Evolutionary conservation across 2,888 invertebrate genomes (phyloP).

Genomic region (Idaea biselata): DNA sequence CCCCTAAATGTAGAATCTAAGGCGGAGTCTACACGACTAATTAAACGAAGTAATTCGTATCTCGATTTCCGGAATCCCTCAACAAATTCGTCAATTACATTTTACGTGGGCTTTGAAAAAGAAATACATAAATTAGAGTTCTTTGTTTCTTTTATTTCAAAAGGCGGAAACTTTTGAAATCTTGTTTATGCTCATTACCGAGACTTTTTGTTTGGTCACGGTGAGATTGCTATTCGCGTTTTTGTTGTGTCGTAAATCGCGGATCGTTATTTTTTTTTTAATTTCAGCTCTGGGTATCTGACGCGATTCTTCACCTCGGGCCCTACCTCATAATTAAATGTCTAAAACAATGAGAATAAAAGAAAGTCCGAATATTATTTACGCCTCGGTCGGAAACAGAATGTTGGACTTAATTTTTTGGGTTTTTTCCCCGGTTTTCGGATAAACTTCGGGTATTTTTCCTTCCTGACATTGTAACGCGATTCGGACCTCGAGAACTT

Average conservation of each 20-base stretch:
- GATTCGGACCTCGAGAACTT: slow-evolving; percentile 64
- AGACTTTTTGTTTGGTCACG: slow-evolving; percentile 39
- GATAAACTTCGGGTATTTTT: slow-evolving; percentile 61
- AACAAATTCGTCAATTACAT: slow-evolving; percentile 68
- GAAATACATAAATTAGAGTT: slow-evolving; percentile 61
- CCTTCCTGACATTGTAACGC: slow-evolving; percentile 71
- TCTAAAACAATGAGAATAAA: slow-evolving; percentile 72
- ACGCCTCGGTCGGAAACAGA: slow-evolving; percentile 64
- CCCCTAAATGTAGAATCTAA: too few species aligned
- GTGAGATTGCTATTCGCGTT: slow-evolving; percentile 38
- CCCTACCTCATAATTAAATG: slow-evolving; percentile 59
- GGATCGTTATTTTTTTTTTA: slow-evolving; percentile 33
- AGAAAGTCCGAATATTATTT: slow-evolving; percentile 72
- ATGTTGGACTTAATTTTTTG: slow-evolving; percentile 66
- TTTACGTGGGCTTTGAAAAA: slow-evolving; percentile 50
- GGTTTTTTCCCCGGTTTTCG: slow-evolving; percentile 63
- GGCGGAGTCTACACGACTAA: slow-evolving; percentile 48
- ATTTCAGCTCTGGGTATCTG: slow-evolving; percentile 24
- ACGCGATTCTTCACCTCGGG: slow-evolving; percentile 19
- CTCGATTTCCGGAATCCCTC: slow-evolving; percentile 44
- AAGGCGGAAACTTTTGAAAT: slow-evolving; percentile 60
- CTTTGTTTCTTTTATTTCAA: slow-evolving; percentile 63
- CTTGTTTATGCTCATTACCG: slow-evolving; percentile 59
- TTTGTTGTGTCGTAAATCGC: slow-evolving; percentile 34
- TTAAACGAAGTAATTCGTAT: slow-evolving; percentile 37